phyloP scores from a whole-genome alignment of 2,113 vertebrate species.

The Zosterops lateralis region DNA sequence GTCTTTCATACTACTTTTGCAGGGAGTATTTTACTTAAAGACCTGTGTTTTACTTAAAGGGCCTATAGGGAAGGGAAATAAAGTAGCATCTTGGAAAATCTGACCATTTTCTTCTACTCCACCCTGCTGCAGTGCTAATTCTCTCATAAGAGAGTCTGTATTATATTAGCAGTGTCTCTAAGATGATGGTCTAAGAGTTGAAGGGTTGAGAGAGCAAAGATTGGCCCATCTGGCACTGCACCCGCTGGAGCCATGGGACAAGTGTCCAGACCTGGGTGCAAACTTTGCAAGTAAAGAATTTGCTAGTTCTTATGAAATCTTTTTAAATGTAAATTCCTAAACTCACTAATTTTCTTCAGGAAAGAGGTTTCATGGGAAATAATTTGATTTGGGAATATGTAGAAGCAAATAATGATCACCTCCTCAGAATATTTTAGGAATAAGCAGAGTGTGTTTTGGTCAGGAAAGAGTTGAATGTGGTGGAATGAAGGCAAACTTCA shows the following conservation, averaged over 20 bases:
- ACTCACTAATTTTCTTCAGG: background rate
- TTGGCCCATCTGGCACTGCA: background rate
- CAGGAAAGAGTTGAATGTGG: background rate
- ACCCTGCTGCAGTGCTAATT: background rate
- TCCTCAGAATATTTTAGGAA: background rate
- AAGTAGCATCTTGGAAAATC: background rate
- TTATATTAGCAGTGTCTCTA: background rate
- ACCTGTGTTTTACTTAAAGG: background rate
- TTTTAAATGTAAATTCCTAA: background rate
- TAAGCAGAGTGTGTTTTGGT: background rate
- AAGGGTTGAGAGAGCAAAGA: background rate
- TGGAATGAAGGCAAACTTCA: background rate
- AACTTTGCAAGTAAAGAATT: background rate
- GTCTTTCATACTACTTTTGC: background rate
- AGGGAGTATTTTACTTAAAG: background rate
- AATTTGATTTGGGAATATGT: background rate
- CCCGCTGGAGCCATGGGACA: background rate
- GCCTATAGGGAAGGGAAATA: background rate
- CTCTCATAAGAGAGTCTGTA: background rate
- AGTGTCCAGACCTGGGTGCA: background rate
- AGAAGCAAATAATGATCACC: background rate
- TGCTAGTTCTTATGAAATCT: background rate
- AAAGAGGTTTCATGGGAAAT: background rate
- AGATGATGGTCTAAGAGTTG: background rate
- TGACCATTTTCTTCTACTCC: background rate